Base-by-base conservation (phyloP, 2,797 vertebrate genomes). In the Poecile montanus region DNA sequence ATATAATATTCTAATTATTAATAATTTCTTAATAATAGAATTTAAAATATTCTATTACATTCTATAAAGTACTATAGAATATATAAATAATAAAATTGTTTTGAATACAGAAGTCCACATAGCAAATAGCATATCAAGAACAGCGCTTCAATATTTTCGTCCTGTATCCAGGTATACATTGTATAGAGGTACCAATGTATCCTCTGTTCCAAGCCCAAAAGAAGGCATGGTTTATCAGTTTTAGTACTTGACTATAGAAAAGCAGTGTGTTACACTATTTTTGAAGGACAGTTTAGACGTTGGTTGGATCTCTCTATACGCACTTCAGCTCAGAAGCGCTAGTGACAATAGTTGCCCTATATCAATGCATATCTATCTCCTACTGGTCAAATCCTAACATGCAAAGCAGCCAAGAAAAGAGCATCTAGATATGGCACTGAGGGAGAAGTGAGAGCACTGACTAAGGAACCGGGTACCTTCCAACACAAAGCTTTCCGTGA, bases 401-500 rank as follows among this genome's bases (percentile, higher is more conserved):
- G 16, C 62, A 88, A 34, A 34, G 20, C 47, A 48, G 29, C 56
- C 42, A 56, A 40, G 48, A 9, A 53, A 47, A 42, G 30, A 40
- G 47, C 53, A 67, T 1, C 51, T 36, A 1, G 2, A 5, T 0
- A 30, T 5, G 22, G 32, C 87, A 22, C 2, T 53, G 67, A 8
- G 16, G 13, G 2, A 8, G 53, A 26, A 42, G 32, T 5, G 19
- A 19, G 58, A 71, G 3, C 38, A 3, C 23, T 13, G 36, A 5
- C 8, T 8, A 1, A 16, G 10, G 72, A 51, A 9, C 14, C 0
- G 6, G 38, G 11, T 10, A 15, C 38, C 45, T 36, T 12, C 58
- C 65, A 7, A 3, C 8, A 10, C 73, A 9, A 19, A 13, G 25
- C 29, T 1, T 3, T 0, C 32, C 71, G 0, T 1, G 20, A 6